These are phyloP conservation scores for Gandaritis pyraliata DNA, from an alignment of 2,888 invertebrate species.

Conservation along the genomic window DNA sequence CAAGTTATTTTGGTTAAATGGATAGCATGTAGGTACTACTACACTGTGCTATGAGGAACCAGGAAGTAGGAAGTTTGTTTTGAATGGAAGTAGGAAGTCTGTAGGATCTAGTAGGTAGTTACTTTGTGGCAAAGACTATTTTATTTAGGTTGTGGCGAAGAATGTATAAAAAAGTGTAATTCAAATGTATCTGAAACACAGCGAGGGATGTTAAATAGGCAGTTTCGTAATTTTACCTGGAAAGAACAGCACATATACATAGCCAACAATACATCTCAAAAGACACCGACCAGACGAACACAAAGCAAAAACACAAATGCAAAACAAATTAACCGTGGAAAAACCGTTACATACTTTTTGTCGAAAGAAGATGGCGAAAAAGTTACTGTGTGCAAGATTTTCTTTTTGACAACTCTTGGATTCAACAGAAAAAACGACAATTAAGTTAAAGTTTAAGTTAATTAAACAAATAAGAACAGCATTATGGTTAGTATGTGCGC, in stretches of 20 bases:
- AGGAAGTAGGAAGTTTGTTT: no score
- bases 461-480: constrained; percentile 45
- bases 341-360: constrained; percentile 2
- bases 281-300: constrained; percentile 4
- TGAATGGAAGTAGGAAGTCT: no score
- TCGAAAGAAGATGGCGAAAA: constrained; percentile 8
- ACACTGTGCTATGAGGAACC: no score
- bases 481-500: constrained; percentile 43
- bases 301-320: background rate
- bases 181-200: constrained; percentile 2
- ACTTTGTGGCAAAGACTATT: no score
- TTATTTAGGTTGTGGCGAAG: constrained; percentile 1
- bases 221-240: constrained; percentile 1
- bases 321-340: background rate
- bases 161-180: background rate
- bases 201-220: background rate
- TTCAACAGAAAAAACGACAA: constrained; percentile 3
- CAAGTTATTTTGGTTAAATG: no score
- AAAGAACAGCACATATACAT: constrained; percentile 2
- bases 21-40: no score
- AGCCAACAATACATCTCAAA: constrained; percentile 8
- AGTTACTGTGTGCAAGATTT: constrained; percentile 5
- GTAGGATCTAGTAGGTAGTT: no score
- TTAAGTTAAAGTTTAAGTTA: no score
- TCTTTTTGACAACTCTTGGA: constrained; percentile 3